Evolutionary conservation across 2,113 vertebrate genomes (phyloP).

Genomic region (Vulpes ferrilata): DNA sequence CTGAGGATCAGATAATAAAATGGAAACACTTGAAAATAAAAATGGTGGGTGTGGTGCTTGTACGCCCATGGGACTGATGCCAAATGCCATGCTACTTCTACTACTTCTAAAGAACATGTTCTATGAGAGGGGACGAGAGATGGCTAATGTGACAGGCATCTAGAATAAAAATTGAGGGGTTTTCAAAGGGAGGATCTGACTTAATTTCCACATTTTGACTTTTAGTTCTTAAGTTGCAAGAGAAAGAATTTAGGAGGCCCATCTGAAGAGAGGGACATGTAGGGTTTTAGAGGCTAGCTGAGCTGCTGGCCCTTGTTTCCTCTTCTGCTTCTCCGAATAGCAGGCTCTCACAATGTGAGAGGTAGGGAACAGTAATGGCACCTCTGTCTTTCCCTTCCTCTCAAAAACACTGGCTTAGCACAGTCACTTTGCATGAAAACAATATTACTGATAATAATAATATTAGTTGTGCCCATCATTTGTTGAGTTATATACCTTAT

Average conservation of each 20-base stretch:
- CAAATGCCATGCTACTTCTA: neutral
- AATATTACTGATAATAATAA: neutral
- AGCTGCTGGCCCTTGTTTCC: neutral
- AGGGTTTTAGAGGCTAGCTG: neutral
- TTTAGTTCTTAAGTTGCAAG: neutral
- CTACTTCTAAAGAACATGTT: neutral
- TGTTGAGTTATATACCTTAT: neutral
- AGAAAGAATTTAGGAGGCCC: neutral
- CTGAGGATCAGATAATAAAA: neutral
- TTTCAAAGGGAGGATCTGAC: neutral
- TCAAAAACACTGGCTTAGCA: neutral
- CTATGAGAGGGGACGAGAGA: neutral
- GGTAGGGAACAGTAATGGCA: too few species aligned
- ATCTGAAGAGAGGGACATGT: neutral
- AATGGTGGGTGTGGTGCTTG: neutral
- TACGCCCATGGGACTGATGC: neutral
- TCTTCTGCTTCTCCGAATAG: neutral
- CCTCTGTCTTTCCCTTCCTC: neutral
- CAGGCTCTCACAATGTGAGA: neutral
- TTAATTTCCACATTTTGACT: neutral
- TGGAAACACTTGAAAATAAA: neutral
- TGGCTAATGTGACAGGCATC: too few species aligned
- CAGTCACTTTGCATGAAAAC: neutral
- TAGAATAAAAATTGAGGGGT: too few species aligned
- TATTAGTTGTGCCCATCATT: neutral